phyloP scores from a whole-genome alignment of 2,888 invertebrate genomes.

The Lasioglossum calceatum region DNA sequence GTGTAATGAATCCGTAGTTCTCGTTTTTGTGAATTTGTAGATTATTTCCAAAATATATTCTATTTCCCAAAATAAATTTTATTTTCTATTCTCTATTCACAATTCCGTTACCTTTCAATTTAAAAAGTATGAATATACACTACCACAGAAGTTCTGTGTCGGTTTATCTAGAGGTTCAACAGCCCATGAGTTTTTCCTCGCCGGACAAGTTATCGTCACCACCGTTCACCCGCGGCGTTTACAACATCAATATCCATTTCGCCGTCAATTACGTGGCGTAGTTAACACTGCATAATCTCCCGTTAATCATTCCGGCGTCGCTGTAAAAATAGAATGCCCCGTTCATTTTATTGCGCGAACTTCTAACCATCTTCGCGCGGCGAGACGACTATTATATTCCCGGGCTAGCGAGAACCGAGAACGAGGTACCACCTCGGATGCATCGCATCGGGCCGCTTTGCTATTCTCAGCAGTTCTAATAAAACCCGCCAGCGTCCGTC shows the following conservation, averaged over 20 bases:
- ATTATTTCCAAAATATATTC: too few species aligned
- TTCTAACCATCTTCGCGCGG: slow-evolving; percentile 17
- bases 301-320: neutral
- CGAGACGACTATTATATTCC: slow-evolving; percentile 15
- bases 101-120: too few species aligned
- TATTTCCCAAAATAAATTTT: too few species aligned
- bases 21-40: too few species aligned
- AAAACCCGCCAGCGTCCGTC: neutral
- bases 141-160: neutral
- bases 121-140: neutral
- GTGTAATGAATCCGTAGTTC: too few species aligned
- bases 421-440: neutral
- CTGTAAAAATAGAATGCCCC: neutral
- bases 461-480: slow-evolving; percentile 3
- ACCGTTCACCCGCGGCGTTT: neutral
- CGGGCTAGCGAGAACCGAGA: slow-evolving; percentile 22
- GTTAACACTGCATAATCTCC: neutral
- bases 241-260: slow-evolving; percentile 3
- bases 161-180: neutral
- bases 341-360: neutral
- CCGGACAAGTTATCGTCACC: neutral
- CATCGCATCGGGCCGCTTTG: slow-evolving; percentile 5
- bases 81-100: too few species aligned
- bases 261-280: neutral
- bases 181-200: neutral